Percentiles rank a stretch among this genome's conserved stretches.
These are phyloP conservation scores for Drosophila sp. DNA, from an alignment of 1,140 invertebrate genomes.

Conservation along the genomic window DNA sequence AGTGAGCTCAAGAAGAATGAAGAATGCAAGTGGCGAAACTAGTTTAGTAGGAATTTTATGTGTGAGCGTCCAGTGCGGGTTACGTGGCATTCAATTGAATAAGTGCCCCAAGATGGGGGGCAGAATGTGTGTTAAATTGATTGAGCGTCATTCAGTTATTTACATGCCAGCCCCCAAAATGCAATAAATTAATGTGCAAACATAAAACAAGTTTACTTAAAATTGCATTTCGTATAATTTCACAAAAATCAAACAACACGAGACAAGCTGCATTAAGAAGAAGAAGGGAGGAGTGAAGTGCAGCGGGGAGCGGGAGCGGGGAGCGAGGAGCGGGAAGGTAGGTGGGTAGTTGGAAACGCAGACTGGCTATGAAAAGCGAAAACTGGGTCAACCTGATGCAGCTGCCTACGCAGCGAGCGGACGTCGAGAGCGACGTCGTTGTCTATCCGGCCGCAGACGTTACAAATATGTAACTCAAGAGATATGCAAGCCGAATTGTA, in stretches of 20 bases:
- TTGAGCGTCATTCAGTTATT: conserved; percentile 52
- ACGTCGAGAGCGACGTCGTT: conserved; percentile 27
- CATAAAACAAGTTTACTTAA: conserved; percentile 57
- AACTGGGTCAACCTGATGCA: conserved; percentile 81
- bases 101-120: conserved; percentile 38
- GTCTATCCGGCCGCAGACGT: conserved; percentile 67
- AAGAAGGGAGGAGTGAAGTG: no score
- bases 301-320: no score
- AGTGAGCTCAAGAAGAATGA: conserved; percentile 9
- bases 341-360: conserved; percentile 30
- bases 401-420: conserved; percentile 66
- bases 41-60: conserved; percentile 76
- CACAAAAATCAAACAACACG: conserved; percentile 57
- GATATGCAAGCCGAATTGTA: conserved; percentile 70
- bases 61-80: conserved; percentile 31
- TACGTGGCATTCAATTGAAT: conserved; percentile 76
- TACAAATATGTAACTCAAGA: conserved; percentile 74
- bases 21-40: conserved; percentile 52
- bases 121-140: conserved; percentile 76
- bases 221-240: conserved; percentile 78
- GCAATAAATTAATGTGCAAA: conserved; percentile 66
- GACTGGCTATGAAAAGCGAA: conserved; percentile 67
- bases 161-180: conserved; percentile 28
- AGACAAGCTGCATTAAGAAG: conserved; percentile 14
- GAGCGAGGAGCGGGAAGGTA: neutral